Evolutionary conservation across 2,113 vertebrate species (phyloP), one percentile per base, ranked within the genome.

Genomic region (Antennarius striatus): DNA sequence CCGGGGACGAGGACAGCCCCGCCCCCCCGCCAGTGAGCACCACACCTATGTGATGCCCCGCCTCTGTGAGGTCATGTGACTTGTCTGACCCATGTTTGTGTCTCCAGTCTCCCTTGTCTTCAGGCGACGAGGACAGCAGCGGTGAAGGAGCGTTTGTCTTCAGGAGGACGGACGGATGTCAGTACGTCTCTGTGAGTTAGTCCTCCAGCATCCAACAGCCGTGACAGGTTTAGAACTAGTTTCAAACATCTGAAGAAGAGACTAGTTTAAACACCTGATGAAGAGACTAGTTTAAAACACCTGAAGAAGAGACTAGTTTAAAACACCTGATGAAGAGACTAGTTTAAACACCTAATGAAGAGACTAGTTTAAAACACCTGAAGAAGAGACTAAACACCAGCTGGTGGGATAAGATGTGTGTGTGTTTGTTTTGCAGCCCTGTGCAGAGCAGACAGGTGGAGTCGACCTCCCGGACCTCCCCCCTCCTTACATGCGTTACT

Each of bases 131-230:
- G 85, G 96, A 98, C 81, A 96, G 94, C 22, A 93, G 95, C 82
- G 95, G 95, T 55, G 96, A 98, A 62, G 96, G 95, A 71, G 77
- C 90, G 7, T 96, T 94, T 86, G 94, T 93, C 86, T 98, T 98
- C 91, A 94, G 95, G 86, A 95, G 96, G 53, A 93, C 91, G 92
- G 93, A 93, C 73, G 96, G 95, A 85, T 98, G 96, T 92, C 94
- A 95, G 81, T 98, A 97, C 91, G 93, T 95, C 0, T 93, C 95
- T 89, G 96, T 78, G 64, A 78, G 76, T 73, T 10, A 15, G 4
- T 29, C 3, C 22, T 28, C 6, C 42, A 1, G 32, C 32, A 7
- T 43, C 42, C 42, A 3, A 43, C 11, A 11, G 42, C 42, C 3
- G 5, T 40, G 39, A 40, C 10, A 6, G 39, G 39, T 40, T 40